Conservation (phyloP, 2,113 vertebrate species). For the Periophthalmus modestus region DNA sequence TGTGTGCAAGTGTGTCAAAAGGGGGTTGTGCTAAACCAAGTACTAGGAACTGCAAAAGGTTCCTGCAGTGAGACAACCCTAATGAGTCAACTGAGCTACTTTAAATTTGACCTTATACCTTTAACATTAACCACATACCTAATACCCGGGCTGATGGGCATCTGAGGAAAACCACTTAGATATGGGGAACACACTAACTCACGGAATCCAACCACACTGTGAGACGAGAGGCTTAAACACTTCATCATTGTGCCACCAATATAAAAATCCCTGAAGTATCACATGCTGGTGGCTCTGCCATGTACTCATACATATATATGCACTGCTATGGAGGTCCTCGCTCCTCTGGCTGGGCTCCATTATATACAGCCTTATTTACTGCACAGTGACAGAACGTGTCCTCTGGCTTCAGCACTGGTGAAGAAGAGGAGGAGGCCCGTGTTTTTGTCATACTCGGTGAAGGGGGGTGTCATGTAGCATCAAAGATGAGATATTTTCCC, state of each 20-base stretch:
- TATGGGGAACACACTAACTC: too few relatives aligned
- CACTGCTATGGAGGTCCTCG: conserved; percentile 15
- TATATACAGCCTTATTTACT: conserved; percentile 34
- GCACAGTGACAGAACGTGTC: conserved; percentile 53
- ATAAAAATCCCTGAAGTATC: background rate
- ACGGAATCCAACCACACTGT: too few relatives aligned
- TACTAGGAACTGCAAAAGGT: too few relatives aligned
- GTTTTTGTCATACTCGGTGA: conserved; percentile 60
- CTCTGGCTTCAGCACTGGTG: conserved; percentile 33
- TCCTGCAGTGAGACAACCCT: too few relatives aligned
- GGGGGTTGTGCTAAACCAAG: too few relatives aligned
- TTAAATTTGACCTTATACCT: too few relatives aligned
- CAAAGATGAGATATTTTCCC: conserved; percentile 60
- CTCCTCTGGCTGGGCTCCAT: conserved; percentile 15
- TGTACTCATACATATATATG: background rate
- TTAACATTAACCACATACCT: too few relatives aligned
- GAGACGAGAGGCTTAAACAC: background rate
- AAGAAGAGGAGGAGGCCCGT: conserved; percentile 44
- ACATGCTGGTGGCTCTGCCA: conserved; percentile 2
- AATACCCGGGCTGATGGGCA: too few relatives aligned
- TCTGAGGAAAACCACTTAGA: too few relatives aligned
- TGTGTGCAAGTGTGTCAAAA: too few relatives aligned
- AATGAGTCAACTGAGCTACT: too few relatives aligned
- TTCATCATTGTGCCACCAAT: background rate
- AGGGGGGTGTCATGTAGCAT: conserved; percentile 60